Conservation (phyloP, 2,113 vertebrate species). For the Mobula birostris region DNA sequence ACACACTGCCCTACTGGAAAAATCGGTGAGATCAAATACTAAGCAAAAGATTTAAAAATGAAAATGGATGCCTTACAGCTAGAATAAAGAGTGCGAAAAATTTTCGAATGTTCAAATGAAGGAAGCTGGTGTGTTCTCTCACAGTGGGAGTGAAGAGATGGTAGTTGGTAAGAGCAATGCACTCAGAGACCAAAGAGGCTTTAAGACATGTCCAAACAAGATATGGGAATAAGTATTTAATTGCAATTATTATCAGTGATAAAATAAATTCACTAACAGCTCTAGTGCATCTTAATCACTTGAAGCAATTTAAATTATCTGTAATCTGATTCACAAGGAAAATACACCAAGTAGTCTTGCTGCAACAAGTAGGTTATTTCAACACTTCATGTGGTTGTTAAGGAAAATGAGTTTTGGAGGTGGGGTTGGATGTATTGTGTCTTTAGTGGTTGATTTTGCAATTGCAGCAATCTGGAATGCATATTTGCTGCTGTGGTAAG, state of each 20-base stretch:
- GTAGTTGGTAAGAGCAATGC: neutral
- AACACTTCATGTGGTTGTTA: neutral
- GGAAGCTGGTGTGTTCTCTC: neutral
- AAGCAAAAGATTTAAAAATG: neutral
- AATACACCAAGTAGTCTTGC: neutral
- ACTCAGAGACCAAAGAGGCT: neutral
- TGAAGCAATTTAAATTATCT: constrained; percentile 12
- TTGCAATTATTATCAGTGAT: neutral
- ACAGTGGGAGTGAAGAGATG: neutral
- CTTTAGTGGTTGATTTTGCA: neutral
- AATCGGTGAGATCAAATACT: neutral
- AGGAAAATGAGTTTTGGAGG: neutral
- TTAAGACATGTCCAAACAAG: neutral
- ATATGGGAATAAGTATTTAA: neutral
- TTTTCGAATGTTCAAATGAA: neutral
- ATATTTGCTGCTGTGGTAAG: neutral
- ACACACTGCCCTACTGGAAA: neutral
- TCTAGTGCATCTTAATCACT: neutral
- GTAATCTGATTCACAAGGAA: constrained; percentile 2
- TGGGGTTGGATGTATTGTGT: neutral
- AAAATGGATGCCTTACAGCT: neutral
- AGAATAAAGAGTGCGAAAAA: neutral
- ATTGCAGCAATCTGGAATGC: neutral
- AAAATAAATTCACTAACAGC: neutral
- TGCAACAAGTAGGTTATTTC: neutral